Evolutionary conservation across 1,140 invertebrate genomes (phyloP), one percentile per base, ranked within the genome.

Genomic region (Anadara kagoshimensis): DNA sequence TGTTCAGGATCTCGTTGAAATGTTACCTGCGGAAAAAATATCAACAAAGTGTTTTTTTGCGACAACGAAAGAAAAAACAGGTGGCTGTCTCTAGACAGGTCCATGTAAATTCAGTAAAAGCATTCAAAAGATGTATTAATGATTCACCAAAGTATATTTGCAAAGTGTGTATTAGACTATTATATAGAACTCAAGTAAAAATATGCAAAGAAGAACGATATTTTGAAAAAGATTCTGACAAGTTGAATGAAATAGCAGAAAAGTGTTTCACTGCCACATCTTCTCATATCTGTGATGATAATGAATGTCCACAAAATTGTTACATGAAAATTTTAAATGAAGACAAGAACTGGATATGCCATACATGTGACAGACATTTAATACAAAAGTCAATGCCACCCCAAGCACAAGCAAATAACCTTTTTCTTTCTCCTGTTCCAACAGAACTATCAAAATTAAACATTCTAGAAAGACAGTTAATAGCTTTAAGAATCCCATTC

Each of bases 351-450:
- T 65, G 62, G 43, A 65, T 72, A 49, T 72, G 69, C 41, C 43
- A 49, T n/a, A 72, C 69, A 24, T 66, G 62, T 72, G 41, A 58
- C 20, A 54, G 49, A 20, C 24, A 71, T n/a, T 56, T 71, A n/a
- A n/a, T n/a, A n/a, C n/a, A n/a, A n/a, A n/a, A n/a, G n/a, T n/a
- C n/a, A n/a, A n/a, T n/a, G n/a, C n/a, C n/a, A n/a, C 69, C 69
- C 16, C 69, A 71, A 56, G 47, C 69, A 45, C 59, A 22, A 24
- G 59, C 59, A 8, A 70, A 70, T 62, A 53, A 44, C 11, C 43
- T 70, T 18, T 22, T 41, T 26, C 57, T 70, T 4, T 12, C 11
- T 10, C 16, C 47, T 3, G 54, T 71, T 24, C 61, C 69, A 56
- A 18, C 43, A 24, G 59, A 45, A 56, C 14, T 63, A 54, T 7